These are phyloP conservation scores for Aricia agestis DNA, from an alignment of 1,140 invertebrate species.

Conservation along the genomic window DNA sequence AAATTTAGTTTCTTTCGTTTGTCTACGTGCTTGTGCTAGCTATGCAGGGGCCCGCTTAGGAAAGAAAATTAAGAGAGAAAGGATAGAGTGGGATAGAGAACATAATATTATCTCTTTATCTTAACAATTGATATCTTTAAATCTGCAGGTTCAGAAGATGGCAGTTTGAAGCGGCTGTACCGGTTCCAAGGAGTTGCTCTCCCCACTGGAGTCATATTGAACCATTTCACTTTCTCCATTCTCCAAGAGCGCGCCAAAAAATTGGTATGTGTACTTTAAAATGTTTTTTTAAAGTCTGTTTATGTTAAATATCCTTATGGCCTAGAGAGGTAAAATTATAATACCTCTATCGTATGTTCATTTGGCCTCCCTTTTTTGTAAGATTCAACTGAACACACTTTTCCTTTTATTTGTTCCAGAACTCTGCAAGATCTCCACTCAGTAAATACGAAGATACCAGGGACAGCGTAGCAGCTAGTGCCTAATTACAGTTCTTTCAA, in stretches of 20 bases:
- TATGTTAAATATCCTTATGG: no score
- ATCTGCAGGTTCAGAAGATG: constrained; percentile 36
- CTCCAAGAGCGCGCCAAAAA: constrained; percentile 85
- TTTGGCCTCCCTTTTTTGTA: no score
- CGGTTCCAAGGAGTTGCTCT: constrained; percentile 93
- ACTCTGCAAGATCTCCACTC: constrained; percentile 69
- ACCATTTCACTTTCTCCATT: constrained; percentile 88
- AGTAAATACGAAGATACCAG: constrained; percentile 49
- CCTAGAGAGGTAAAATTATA: no score
- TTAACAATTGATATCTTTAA: neutral
- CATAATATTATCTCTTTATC: no score
- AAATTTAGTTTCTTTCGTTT: no score
- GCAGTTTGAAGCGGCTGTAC: constrained; percentile 79
- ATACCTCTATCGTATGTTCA: no score
- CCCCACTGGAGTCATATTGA: constrained; percentile 85
- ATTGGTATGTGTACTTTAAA: constrained; percentile 59
- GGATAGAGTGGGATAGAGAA: no score
- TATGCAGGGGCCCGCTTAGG: no score
- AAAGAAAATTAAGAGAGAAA: no score
- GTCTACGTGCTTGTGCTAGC: no score
- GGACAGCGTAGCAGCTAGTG: constrained; percentile 35
- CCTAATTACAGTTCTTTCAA: no score
- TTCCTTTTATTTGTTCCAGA: constrained; percentile 64
- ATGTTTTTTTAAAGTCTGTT: constrained; percentile 4
- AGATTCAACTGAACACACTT: no score